Conservation (phyloP, 2,888 invertebrate species). For the Plebejus anna region DNA sequence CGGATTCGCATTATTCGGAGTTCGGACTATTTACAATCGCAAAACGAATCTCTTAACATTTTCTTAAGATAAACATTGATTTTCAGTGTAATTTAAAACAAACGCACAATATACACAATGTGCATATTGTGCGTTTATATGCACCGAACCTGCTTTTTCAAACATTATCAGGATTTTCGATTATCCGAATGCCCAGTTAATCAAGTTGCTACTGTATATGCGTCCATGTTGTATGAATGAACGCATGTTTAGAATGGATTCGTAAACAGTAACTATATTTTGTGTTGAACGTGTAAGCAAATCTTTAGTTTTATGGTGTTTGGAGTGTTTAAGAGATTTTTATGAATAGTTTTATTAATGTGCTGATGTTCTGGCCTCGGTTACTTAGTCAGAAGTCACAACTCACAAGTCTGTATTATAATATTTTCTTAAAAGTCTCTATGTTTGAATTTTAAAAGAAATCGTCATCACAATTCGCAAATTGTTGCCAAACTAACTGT, state of each 20-base stretch:
- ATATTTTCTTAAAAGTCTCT: not conserved
- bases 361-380: not conserved
- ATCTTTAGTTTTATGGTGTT: conserved; percentile 4
- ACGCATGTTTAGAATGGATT: not conserved
- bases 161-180: too few species aligned
- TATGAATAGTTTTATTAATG: not conserved
- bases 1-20: too few species aligned
- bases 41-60: too few species aligned
- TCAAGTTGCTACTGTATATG: not conserved
- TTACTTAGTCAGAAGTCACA: too few species aligned
- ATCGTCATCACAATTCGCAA: not conserved
- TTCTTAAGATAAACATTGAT: too few species aligned
- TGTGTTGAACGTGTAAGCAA: not conserved
- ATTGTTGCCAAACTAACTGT: not conserved
- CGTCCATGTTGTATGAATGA: not conserved
- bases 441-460: not conserved
- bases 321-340: not conserved
- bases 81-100: too few species aligned
- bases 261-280: not conserved
- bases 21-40: too few species aligned
- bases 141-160: too few species aligned
- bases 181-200: too few species aligned
- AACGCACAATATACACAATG: too few species aligned
- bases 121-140: too few species aligned
- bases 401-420: too few species aligned